phyloP scores from a whole-genome alignment of 2,113 vertebrate species.

The Maccullochella peelii region DNA sequence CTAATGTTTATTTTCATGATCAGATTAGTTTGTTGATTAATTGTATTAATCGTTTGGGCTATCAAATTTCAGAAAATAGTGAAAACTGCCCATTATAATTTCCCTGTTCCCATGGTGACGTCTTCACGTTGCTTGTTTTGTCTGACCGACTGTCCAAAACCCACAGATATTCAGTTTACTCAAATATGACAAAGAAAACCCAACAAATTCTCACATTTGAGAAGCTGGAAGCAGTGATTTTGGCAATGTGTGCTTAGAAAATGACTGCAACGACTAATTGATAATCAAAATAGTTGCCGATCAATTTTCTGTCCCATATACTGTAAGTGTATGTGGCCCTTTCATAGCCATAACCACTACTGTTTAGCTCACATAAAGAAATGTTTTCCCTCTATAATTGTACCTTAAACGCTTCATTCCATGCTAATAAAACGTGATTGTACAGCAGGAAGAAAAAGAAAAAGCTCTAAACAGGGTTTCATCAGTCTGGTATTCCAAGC shows the following conservation, averaged over 20 bases:
- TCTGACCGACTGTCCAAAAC: neutral
- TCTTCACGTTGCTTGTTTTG: neutral
- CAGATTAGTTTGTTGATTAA: neutral
- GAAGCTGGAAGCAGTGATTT: neutral
- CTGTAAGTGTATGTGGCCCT: conserved; percentile 52
- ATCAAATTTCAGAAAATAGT: neutral
- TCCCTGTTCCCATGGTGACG: neutral
- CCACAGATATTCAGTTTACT: neutral
- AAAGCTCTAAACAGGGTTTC: conserved; percentile 83
- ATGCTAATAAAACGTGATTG: conserved; percentile 87
- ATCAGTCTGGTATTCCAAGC: conserved; percentile 89
- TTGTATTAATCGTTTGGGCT: neutral
- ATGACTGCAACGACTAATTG: neutral
- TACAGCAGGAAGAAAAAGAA: conserved; percentile 76
- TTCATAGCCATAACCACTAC: conserved; percentile 57
- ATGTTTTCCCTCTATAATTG: conserved; percentile 82
- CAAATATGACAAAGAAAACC: neutral
- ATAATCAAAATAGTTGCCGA: neutral
- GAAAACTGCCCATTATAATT: neutral
- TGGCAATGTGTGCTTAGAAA: neutral
- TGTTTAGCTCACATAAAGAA: conserved; percentile 80
- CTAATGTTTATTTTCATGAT: neutral
- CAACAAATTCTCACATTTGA: neutral
- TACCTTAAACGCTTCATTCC: conserved; percentile 81
- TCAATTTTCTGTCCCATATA: neutral